Evolutionary conservation across 2,888 invertebrate genomes (phyloP).

Genomic region (Plebejus anna): DNA sequence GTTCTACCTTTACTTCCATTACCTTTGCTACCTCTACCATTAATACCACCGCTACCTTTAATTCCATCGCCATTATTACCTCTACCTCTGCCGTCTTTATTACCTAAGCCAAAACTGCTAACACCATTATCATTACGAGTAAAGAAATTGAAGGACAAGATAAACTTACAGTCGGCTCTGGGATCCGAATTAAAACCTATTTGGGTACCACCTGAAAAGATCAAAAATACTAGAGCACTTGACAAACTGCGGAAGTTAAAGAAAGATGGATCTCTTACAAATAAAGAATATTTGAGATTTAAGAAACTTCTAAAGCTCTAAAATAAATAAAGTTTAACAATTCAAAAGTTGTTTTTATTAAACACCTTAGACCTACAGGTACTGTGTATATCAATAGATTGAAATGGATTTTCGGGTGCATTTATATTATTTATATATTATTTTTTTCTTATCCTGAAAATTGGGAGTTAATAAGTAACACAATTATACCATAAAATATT

Average conservation of each 20-base stretch:
- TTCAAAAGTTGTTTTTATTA: background rate
- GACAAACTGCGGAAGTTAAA: slow-evolving; percentile 51
- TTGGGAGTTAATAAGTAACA: background rate
- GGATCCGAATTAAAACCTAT: slow-evolving; percentile 44
- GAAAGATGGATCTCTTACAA: slow-evolving; percentile 50
- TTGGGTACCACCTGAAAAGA: slow-evolving; percentile 35
- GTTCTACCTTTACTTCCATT: slow-evolving; percentile 39
- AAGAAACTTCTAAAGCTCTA: slow-evolving; percentile 46
- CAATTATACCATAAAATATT: background rate
- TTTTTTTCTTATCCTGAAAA: no score
- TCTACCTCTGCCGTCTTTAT: slow-evolving; percentile 27
- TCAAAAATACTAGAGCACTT: slow-evolving; percentile 41
- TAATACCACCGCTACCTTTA: slow-evolving; percentile 33
- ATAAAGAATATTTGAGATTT: slow-evolving; percentile 50
- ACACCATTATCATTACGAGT: slow-evolving; percentile 47
- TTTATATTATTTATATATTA: no score
- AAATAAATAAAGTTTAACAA: background rate
- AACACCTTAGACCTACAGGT: background rate
- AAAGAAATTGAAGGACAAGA: slow-evolving; percentile 39
- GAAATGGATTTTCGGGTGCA: no score
- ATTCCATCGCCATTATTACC: slow-evolving; percentile 28
- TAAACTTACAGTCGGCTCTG: slow-evolving; percentile 44
- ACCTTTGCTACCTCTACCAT: slow-evolving; percentile 37
- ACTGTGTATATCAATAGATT: no score
- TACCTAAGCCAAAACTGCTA: slow-evolving; percentile 39